Conservation (phyloP, 1,140 invertebrate genomes). For the Mizuhopecten yessoensis region DNA sequence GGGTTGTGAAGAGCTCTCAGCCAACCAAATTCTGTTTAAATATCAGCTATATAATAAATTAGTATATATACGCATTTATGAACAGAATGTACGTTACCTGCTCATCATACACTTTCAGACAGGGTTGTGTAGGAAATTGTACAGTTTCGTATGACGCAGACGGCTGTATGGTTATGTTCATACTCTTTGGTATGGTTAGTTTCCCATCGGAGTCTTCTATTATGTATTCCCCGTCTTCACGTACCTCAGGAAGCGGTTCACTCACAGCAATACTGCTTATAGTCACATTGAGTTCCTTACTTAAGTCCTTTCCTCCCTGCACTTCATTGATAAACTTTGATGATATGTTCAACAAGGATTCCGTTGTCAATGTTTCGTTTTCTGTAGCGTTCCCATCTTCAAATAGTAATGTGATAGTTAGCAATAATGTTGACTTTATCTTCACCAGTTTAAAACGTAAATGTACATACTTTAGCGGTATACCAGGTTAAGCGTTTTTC, state of each 20-base stretch:
- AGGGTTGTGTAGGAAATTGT: constrained; percentile 54
- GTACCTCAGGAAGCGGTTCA: constrained; percentile 48
- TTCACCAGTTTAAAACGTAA: no score
- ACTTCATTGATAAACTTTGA: constrained; percentile 50
- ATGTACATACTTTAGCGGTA: no score
- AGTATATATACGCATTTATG: neutral
- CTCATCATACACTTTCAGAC: constrained; percentile 54
- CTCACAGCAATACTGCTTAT: constrained; percentile 51
- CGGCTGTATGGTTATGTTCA: neutral
- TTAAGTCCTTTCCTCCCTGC: constrained; percentile 63
- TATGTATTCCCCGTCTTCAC: neutral
- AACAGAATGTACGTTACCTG: constrained; percentile 42
- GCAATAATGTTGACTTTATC: no score
- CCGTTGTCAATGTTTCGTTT: constrained; percentile 9
- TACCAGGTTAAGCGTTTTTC: no score
- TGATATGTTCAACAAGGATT: neutral
- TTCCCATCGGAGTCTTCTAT: neutral
- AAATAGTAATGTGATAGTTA: no score
- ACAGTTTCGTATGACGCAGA: constrained; percentile 48
- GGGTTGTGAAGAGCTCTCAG: no score
- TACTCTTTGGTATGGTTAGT: constrained; percentile 22
- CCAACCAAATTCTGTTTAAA: no score
- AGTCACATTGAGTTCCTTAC: constrained; percentile 62
- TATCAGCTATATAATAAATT: neutral
- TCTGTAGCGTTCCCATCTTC: neutral